Evolutionary conservation across 1,140 invertebrate species (phyloP), one percentile per base, ranked within the genome.

Genomic region (Drosophila nasuta): DNA sequence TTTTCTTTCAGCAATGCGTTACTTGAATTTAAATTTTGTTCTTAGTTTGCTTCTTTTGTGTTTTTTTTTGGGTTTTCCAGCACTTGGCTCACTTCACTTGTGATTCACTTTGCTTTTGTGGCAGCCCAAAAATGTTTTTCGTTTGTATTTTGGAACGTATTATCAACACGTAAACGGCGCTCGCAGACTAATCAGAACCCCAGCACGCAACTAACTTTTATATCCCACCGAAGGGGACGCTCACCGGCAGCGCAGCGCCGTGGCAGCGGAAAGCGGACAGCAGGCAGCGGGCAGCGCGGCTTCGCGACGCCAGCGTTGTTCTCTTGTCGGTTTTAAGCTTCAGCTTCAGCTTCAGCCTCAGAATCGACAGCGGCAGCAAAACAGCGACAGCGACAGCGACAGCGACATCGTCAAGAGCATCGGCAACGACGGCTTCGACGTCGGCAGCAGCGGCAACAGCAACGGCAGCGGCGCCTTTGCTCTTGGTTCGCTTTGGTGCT

Each of bases 101-200:
- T 78, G 75, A 78, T 82, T 86, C 79, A 87, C 82, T 83, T 72
- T 70, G 68, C 43, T 62, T 72, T 49, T 35, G 49, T 38, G 65
- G 48, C 65, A 54, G 63, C 80, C 82, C 75, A 83, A 87, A 85
- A 68, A 62, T 62, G 54, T 5, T 41, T 46, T 30, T 25, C 1
- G 46, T 33, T 2, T 52, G 1, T 41, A 30, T 54, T 54, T 38
- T 41, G 33, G 15, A 20, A 80, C 77, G 81, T 81, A 82, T 69
- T 83, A 80, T 78, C 80, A 89, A 81, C 85, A 81, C 78, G 82
- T 82, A 85, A 88, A 69, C 85, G 81, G 74, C 85, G 83, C 74
- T 88, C 85, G 85, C 85, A 88, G 81, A 88, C 85, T 88, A 88
- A 88, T 88, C 85, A 89, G 85, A 89, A 88, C 68, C 85, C 58